Evolutionary conservation across 2,888 invertebrate genomes (phyloP).

Genomic region (Pollenia griseotomentosa): DNA sequence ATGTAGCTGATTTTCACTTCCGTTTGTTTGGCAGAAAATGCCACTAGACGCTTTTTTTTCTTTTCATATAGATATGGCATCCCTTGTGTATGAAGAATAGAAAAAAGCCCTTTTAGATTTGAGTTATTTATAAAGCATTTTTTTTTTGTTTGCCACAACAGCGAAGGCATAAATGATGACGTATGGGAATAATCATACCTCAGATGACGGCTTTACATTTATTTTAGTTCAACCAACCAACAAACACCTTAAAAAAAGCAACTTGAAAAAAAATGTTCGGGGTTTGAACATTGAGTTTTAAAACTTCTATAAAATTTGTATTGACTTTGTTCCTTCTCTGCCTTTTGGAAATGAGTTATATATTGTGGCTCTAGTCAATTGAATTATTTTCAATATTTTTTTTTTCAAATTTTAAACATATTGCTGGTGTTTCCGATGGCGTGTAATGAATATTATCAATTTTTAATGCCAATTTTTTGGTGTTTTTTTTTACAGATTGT

Average conservation of each 20-base stretch:
- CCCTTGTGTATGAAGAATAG: constrained; percentile 7
- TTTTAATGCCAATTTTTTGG: constrained; percentile 40
- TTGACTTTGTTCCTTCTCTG: background rate
- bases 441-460: constrained; percentile 68
- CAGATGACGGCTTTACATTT: constrained; percentile 65
- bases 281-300: background rate
- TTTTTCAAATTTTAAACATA: constrained; percentile 43
- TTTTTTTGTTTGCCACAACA: constrained; percentile 48
- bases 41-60: background rate
- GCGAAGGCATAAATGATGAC: constrained; percentile 78
- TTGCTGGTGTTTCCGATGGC: constrained; percentile 48
- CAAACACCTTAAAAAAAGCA: constrained; percentile 22
- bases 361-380: constrained; percentile 47
- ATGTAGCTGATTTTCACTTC: constrained; percentile 44
- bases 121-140: background rate
- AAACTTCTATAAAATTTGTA: constrained; percentile 12
- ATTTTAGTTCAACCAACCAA: constrained; percentile 45
- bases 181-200: constrained; percentile 74
- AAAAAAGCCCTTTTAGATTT: constrained; percentile 6
- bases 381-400: constrained; percentile 2
- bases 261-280: background rate
- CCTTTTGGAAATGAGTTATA: background rate
- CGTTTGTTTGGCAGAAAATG: constrained; percentile 3
- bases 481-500: constrained; percentile 88
- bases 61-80: background rate